Conservation (phyloP, 2,888 invertebrate species). For the Hydropsyche betteni region DNA sequence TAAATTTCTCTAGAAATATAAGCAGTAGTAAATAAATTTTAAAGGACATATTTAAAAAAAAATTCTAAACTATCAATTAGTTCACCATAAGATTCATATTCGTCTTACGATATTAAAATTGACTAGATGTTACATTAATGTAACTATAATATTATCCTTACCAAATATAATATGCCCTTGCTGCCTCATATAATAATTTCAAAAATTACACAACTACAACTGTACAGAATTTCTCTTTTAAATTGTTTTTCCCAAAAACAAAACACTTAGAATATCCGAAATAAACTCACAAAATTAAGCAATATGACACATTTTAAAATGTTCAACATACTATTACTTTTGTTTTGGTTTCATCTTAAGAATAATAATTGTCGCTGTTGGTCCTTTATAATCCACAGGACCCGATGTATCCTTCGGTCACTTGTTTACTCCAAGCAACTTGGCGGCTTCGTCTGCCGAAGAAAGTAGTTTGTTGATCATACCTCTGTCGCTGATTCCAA, state of each 20-base stretch:
- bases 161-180: background rate
- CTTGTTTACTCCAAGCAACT: slow-evolving; percentile 84
- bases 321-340: no score
- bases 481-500: slow-evolving; percentile 87
- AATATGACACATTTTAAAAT: no score
- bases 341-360: slow-evolving; percentile 31
- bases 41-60: background rate
- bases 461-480: slow-evolving; percentile 86
- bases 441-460: slow-evolving; percentile 85
- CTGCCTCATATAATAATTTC: background rate
- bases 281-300: no score
- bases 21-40: background rate
- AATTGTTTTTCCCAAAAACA: no score
- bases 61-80: slow-evolving; percentile 12
- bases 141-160: slow-evolving; percentile 17
- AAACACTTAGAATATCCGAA: no score
- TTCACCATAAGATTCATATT: slow-evolving; percentile 37
- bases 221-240: no score
- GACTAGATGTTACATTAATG: slow-evolving; percentile 35
- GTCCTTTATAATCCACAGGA: slow-evolving; percentile 45
- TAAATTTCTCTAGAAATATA: background rate
- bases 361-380: slow-evolving; percentile 43
- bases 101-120: slow-evolving; percentile 10
- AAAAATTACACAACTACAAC: no score
- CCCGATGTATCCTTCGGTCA: slow-evolving; percentile 53